Conservation (phyloP, 2,113 vertebrate genomes). For the Proterorhinus semilunaris region DNA sequence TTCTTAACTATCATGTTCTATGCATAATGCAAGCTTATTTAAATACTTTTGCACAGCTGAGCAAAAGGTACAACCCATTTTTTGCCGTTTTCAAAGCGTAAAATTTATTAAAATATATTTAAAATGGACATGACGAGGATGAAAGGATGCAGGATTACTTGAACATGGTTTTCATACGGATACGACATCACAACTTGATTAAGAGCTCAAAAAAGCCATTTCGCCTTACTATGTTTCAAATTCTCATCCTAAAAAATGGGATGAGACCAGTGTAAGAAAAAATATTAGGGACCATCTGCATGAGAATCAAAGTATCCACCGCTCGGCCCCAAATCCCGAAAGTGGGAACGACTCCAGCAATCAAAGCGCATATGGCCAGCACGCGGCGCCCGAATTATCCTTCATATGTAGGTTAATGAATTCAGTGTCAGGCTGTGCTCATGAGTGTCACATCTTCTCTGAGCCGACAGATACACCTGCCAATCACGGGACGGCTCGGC, state of each 20-base stretch:
- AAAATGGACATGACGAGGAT: too few species aligned
- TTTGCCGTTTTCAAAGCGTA: too few species aligned
- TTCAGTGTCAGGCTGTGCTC: constrained; percentile 61
- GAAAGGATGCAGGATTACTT: too few species aligned
- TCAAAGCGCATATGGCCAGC: constrained; percentile 67
- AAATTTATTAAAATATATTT: too few species aligned
- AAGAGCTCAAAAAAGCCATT: too few species aligned
- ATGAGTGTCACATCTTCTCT: constrained; percentile 51
- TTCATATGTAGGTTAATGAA: constrained; percentile 78
- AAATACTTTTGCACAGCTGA: too few species aligned
- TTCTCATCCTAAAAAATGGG: constrained; percentile 10
- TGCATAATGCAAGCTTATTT: too few species aligned
- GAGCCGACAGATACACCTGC: constrained; percentile 66
- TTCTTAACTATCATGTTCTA: constrained; percentile 13
- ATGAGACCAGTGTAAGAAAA: constrained; percentile 45
- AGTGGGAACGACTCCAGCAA: constrained; percentile 70
- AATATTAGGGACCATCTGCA: constrained; percentile 64
- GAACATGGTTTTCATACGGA: too few species aligned
- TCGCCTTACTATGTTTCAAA: too few species aligned
- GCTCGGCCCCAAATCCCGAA: constrained; percentile 62
- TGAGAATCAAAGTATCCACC: constrained; percentile 57
- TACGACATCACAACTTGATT: too few species aligned
- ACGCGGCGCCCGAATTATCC: constrained; percentile 65
- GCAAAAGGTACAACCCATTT: too few species aligned
- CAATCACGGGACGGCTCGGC: constrained; percentile 26